Evolutionary conservation across 2,888 invertebrate species (phyloP), one percentile per base, ranked within the genome.

Genomic region (Operophtera brumata): DNA sequence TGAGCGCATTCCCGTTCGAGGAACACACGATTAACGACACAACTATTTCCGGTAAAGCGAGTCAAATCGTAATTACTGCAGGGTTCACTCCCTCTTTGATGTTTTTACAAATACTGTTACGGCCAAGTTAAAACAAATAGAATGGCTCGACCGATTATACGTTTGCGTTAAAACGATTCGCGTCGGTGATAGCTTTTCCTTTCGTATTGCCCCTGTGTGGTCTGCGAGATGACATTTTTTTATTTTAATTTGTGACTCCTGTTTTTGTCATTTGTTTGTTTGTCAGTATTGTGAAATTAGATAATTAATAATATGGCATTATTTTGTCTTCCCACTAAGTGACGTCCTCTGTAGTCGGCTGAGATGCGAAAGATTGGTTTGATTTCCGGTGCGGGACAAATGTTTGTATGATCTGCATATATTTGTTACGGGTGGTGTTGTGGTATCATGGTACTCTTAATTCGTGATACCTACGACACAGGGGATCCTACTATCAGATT

Each of bases 71-170:
- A 87, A 90, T 88, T 88, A 82, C 89, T 84, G 81, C 88, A 85
- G 82, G 82, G 80, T 79, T 76, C 79, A 82, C 82, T 77, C 82
- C 86, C 89, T 78, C 88, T 89, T 89, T 89, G 88, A 89, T 87
- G 88, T 89, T 87, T 88, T 89, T 87, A 86, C 87, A 83, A 81
- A 84, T 80, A 80, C 80, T 75, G 87, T 84, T 86, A 87, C 84
- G 86, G 85, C 78, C 80, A 84, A 85, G 80, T 88, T 88, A 87
- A 89, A 90, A 90, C 90, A 90, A 90, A 89, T 90, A 90, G 84
- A 81, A 86, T 84, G 82, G 69, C 78, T 78, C 78, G 70, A 83
- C 74, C 87, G 88, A 89, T 88, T 88, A 89, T 80, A 82, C 82
- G 86, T 86, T 80, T 83, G 85, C 84, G 88, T 86, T 84, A 86